Base-by-base conservation (phyloP, 1,140 invertebrate species). In the Argopecten irradians region DNA sequence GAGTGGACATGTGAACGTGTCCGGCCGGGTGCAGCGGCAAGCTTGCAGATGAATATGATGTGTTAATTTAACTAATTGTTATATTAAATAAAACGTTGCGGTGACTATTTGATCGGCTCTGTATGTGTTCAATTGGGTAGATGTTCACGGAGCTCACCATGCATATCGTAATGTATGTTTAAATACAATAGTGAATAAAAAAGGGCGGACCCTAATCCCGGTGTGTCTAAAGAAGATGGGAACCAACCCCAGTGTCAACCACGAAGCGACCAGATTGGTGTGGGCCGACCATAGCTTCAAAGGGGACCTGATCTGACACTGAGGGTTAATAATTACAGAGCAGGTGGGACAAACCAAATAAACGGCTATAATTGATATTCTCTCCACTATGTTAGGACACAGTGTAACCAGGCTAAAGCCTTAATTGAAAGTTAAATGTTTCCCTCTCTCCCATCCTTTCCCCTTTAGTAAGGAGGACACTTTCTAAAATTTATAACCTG, bases 11-110 rank as follows among this genome's bases (percentile, higher is more conserved):
- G 55, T 71, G 55, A 71, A 28, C 55, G 28, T 71, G 55, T 16
- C 55, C 55, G 16, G 55, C 55, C 55, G 55, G 55, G 55, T 71
- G 55, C 55, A 71, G 55, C 55, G 55, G n/a, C 55, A 71, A 71
- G 55, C 55, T 71, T 71, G 55, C 55, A 71, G 55, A 71, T 71
- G 55, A 71, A 71, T 71, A 71, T 71, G 55, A 71, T 71, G 55
- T 71, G 55, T 71, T 28, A 71, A 71, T 71, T 71, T 71, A 71
- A 71, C 55, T 71, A 71, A 71, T 71, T 71, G 55, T 71, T 71
- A 71, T 71, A 71, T 71, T 71, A 71, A 71, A 71, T 71, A 71
- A 71, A 71, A n/a, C 55, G 55, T 71, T 71, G 55, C 28, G 55
- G 55, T 71, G 55, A 71, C 55, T 71, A n/a, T 71, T 71, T 71